phyloP scores from a whole-genome alignment of 2,113 vertebrate genomes.

The Axis porcinus region DNA sequence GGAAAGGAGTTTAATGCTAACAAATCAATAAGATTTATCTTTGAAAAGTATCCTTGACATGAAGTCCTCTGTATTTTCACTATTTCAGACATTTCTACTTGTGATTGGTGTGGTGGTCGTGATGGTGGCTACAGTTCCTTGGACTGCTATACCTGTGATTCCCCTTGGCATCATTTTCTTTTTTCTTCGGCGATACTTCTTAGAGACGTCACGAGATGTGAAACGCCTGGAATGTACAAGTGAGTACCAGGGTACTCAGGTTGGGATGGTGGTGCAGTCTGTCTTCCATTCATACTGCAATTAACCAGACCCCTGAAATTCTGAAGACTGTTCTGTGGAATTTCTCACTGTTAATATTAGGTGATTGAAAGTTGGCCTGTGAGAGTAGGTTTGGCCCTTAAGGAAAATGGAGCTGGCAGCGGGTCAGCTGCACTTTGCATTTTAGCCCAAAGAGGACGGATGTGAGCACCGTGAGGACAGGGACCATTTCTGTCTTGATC shows the following conservation, averaged over 20 bases:
- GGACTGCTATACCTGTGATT: conserved; percentile 87
- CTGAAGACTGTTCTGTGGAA: background rate
- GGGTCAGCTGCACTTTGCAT: too few relatives aligned
- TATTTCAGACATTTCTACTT: conserved; percentile 86
- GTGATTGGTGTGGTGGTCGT: conserved; percentile 63
- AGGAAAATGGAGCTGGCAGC: too few relatives aligned
- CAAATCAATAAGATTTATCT: background rate
- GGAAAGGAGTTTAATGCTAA: background rate
- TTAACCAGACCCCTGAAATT: background rate
- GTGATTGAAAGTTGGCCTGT: fast-evolving
- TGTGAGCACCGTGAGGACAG: too few relatives aligned
- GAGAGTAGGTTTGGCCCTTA: fast-evolving
- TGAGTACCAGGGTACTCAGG: conserved; percentile 50
- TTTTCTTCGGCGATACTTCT: conserved; percentile 90
- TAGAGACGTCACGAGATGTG: conserved; percentile 90
- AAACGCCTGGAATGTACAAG: conserved; percentile 88
- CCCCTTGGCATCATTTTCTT: conserved; percentile 88
- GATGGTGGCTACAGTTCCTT: conserved; percentile 87
- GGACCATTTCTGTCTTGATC: too few relatives aligned
- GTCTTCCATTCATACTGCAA: background rate
- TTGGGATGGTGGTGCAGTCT: background rate
- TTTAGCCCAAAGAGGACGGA: too few relatives aligned
- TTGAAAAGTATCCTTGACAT: background rate
- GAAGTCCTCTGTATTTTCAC: background rate
- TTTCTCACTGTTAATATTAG: background rate